Conservation (phyloP, 92 coral and sea anemone species). For the Siderastrea radians region DNA sequence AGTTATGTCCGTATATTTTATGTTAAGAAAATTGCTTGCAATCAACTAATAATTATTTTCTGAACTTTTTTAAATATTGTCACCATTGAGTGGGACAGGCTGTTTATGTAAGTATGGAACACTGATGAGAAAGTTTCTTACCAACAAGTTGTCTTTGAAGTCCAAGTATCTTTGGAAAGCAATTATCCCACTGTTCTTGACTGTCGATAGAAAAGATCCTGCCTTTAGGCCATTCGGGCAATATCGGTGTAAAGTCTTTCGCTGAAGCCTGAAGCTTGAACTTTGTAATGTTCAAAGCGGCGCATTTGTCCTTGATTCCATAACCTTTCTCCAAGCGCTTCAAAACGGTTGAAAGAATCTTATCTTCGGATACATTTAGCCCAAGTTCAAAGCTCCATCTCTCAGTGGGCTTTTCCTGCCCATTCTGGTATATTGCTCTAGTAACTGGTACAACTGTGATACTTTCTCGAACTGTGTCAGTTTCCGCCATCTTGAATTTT, state of each 20-base stretch:
- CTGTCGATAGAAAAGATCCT: constrained; percentile 49
- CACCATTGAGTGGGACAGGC: too few relatives aligned
- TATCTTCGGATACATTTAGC: constrained; percentile 49
- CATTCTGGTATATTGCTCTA: constrained; percentile 37
- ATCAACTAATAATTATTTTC: too few relatives aligned
- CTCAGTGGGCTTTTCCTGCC: constrained; percentile 45
- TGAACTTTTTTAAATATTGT: too few relatives aligned
- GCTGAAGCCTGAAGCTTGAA: constrained; percentile 49
- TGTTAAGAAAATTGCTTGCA: too few relatives aligned
- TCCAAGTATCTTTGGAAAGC: not conserved
- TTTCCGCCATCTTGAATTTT: constrained; percentile 38
- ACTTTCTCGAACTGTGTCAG: constrained; percentile 28
- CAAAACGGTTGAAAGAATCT: constrained; percentile 50
- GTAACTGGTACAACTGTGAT: constrained; percentile 54
- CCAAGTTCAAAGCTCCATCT: constrained; percentile 67
- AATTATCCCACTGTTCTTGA: constrained; percentile 58
- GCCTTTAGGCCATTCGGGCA: constrained; percentile 65
- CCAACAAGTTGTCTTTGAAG: constrained; percentile 41
- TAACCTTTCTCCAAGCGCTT: constrained; percentile 73
- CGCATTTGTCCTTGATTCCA: constrained; percentile 59
- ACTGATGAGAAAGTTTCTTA: constrained; percentile 45
- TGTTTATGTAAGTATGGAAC: constrained; percentile 27
- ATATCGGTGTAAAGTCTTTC: constrained; percentile 63
- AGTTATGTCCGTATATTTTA: too few relatives aligned
- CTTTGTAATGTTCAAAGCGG: constrained; percentile 23